Conservation (phyloP, 2,113 vertebrate species). For the Athene cunicularia region DNA sequence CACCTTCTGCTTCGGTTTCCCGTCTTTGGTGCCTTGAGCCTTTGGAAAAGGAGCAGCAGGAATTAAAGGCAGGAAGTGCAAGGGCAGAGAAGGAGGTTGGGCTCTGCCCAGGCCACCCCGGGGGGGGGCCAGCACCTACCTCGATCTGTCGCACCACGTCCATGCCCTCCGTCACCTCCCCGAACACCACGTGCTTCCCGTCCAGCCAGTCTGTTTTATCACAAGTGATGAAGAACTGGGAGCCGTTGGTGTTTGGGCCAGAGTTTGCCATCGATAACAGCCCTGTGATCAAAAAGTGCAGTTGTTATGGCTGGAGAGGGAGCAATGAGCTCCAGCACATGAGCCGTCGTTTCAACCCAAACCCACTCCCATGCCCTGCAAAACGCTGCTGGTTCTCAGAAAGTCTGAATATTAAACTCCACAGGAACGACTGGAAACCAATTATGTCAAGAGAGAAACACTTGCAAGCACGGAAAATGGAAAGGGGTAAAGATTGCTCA, state of each 20-base stretch:
- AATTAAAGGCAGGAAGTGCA: accelerated
- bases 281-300: constrained; percentile 48
- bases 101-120: accelerated
- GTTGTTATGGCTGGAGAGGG: accelerated
- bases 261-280: constrained; percentile 94
- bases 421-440: not conserved
- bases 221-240: constrained; percentile 94
- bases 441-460: not conserved
- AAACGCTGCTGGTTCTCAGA: accelerated
- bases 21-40: constrained; percentile 92
- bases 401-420: not conserved
- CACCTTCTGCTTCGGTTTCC: constrained; percentile 94
- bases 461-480: not conserved
- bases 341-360: not conserved
- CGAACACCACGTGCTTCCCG: constrained; percentile 94
- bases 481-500: not conserved
- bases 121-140: constrained; percentile 56
- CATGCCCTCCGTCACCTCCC: constrained; percentile 93
- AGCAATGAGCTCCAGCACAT: accelerated
- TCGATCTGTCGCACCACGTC: constrained; percentile 89
- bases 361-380: accelerated
- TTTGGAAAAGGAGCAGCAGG: constrained; percentile 36
- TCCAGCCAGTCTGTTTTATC: constrained; percentile 96
- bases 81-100: accelerated
- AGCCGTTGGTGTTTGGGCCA: constrained; percentile 87